These are phyloP conservation scores for Daubentonia madagascariensis DNA, from an alignment of 2,113 vertebrate species.

Conservation along the genomic window DNA sequence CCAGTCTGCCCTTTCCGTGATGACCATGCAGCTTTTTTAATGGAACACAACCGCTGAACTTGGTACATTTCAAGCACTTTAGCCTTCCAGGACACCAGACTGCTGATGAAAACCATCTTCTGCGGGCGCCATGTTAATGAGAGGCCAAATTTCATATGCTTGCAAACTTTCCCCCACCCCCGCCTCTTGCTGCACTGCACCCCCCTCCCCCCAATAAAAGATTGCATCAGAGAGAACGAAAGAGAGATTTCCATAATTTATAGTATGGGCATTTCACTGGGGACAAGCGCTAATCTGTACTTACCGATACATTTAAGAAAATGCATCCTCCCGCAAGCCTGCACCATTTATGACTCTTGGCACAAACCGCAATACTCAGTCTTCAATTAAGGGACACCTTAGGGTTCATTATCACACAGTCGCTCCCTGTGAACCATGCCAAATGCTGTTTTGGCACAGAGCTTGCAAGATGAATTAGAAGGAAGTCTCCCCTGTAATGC, in stretches of 20 bases:
- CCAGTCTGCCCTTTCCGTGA: slow-evolving; percentile 13
- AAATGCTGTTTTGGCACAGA: slow-evolving; percentile 94
- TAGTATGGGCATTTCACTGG: slow-evolving; percentile 87
- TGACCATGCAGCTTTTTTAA: slow-evolving; percentile 79
- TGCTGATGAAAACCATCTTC: slow-evolving; percentile 80
- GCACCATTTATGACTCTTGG: slow-evolving; percentile 90
- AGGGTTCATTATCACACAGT: slow-evolving; percentile 93
- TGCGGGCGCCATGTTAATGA: slow-evolving; percentile 86
- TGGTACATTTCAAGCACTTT: slow-evolving; percentile 83
- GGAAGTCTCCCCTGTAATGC: slow-evolving; percentile 88
- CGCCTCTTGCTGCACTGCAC: slow-evolving; percentile 69
- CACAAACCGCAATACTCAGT: slow-evolving; percentile 88
- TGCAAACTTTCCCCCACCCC: slow-evolving; percentile 79
- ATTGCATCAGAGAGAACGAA: slow-evolving; percentile 82
- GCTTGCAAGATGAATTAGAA: slow-evolving; percentile 91
- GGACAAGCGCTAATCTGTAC: slow-evolving; percentile 90
- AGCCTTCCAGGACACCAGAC: slow-evolving; percentile 80
- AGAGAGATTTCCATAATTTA: slow-evolving; percentile 89
- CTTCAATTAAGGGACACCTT: slow-evolving; percentile 96
- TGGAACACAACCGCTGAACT: slow-evolving; percentile 80
- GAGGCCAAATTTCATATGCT: slow-evolving; percentile 83
- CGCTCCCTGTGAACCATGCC: slow-evolving; percentile 92
- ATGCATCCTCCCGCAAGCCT: slow-evolving; percentile 90
- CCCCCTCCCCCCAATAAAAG: slow-evolving; percentile 80
- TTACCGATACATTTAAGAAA: slow-evolving; percentile 94